Evolutionary conservation across 2,888 invertebrate genomes (phyloP).

Genomic region (Priocnemis perturbator): DNA sequence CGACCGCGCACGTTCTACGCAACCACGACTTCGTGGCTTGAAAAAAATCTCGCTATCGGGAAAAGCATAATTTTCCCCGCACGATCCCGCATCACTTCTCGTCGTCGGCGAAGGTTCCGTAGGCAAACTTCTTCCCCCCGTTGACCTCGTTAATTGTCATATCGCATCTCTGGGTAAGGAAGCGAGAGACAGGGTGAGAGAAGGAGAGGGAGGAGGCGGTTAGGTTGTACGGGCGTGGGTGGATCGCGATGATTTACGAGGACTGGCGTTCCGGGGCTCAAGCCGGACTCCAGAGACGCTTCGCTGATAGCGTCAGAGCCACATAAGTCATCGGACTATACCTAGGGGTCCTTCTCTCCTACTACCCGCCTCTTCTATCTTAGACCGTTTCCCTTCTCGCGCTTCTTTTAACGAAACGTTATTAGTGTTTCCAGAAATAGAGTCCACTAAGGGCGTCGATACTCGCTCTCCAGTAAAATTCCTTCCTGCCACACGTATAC

Average conservation of each 20-base stretch:
- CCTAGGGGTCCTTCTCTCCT: slow-evolving; percentile 63
- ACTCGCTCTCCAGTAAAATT: too few species aligned
- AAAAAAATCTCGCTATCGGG: too few species aligned
- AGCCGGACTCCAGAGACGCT: slow-evolving; percentile 72
- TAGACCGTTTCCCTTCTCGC: slow-evolving; percentile 7
- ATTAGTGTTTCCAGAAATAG: slow-evolving; percentile 16
- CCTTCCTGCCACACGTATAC: too few species aligned
- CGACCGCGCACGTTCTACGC: too few species aligned
- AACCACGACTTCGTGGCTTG: too few species aligned
- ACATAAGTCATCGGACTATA: slow-evolving; percentile 75
- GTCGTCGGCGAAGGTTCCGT: slow-evolving; percentile 32
- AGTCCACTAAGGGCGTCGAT: too few species aligned
- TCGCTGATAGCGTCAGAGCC: slow-evolving; percentile 74
- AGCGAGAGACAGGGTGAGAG: slow-evolving; percentile 27
- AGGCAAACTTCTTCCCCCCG: slow-evolving; percentile 57
- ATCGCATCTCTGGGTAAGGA: slow-evolving; percentile 63
- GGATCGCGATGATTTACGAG: slow-evolving; percentile 74
- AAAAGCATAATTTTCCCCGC: too few species aligned
- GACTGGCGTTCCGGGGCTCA: slow-evolving; percentile 68
- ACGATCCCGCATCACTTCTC: background rate
- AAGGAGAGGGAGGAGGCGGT: slow-evolving; percentile 8
- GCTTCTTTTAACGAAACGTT: slow-evolving; percentile 9
- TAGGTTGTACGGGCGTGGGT: slow-evolving; percentile 63
- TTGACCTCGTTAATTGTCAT: slow-evolving; percentile 72
- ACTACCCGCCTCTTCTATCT: slow-evolving; percentile 38